phyloP scores from a whole-genome alignment of 1,140 invertebrate genomes.

The Aphelenchoides avenae region DNA sequence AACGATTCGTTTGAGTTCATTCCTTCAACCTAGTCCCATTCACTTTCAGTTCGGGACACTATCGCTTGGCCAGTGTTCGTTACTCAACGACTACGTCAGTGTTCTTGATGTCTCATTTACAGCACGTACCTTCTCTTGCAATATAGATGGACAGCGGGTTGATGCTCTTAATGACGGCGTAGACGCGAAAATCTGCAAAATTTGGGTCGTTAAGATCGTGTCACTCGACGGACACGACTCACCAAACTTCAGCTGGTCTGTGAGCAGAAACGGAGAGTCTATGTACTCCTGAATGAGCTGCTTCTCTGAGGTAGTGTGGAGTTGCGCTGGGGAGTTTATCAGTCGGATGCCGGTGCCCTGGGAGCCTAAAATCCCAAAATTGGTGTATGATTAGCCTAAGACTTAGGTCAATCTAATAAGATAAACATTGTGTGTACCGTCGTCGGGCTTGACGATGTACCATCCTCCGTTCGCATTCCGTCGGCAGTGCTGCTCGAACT shows the following conservation, averaged over 20 bases:
- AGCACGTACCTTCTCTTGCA: constrained; percentile 59
- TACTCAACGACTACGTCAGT: too few species aligned
- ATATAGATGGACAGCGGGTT: constrained; percentile 64
- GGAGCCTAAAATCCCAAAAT: constrained; percentile 58
- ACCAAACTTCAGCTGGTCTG: constrained; percentile 63
- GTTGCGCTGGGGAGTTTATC: constrained; percentile 60
- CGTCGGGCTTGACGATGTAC: constrained; percentile 64
- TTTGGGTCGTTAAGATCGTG: too few species aligned
- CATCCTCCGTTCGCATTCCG: constrained; percentile 46
- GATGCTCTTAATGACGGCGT: constrained; percentile 62
- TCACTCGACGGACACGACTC: too few species aligned
- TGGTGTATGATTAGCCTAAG: too few species aligned
- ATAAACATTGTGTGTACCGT: too few species aligned
- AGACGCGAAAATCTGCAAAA: constrained; percentile 64
- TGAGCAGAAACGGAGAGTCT: constrained; percentile 61
- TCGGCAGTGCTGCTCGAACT: constrained; percentile 57
- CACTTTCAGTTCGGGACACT: too few species aligned
- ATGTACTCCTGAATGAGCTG: constrained; percentile 63
- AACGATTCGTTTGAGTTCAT: too few species aligned
- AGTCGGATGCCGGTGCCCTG: constrained; percentile 65
- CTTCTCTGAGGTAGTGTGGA: constrained; percentile 41
- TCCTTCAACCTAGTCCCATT: too few species aligned
- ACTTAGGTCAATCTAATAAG: too few species aligned
- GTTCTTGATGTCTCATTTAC: too few species aligned
- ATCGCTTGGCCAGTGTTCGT: too few species aligned